Evolutionary conservation across 2,113 vertebrate genomes (phyloP).

Genomic region (Nicator chloris): DNA sequence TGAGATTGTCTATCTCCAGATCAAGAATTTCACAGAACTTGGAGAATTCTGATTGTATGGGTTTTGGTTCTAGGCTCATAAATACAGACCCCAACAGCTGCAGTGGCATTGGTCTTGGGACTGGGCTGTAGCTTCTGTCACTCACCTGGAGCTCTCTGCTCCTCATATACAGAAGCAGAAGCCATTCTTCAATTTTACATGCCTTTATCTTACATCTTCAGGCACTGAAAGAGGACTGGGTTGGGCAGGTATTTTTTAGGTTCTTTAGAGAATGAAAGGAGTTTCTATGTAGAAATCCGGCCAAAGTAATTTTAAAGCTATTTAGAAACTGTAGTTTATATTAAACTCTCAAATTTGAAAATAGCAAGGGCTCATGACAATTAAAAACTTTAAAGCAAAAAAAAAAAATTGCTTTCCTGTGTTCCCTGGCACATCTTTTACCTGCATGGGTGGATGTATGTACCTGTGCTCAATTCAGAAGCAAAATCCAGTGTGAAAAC

Average conservation of each 20-base stretch:
- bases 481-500: neutral
- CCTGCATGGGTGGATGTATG: neutral
- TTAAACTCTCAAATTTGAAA: neutral
- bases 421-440: neutral
- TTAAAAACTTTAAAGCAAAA: neutral
- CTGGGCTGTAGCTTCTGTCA: neutral
- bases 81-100: neutral
- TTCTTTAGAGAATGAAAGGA: neutral
- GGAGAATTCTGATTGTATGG: neutral
- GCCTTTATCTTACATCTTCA: neutral
- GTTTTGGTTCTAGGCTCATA: neutral
- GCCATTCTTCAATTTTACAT: neutral
- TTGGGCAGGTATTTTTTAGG: rapidly evolving
- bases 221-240: neutral
- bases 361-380: neutral
- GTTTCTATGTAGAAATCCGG: neutral
- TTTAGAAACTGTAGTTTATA: neutral
- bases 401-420: neutral
- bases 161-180: neutral
- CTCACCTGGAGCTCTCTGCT: neutral
- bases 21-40: neutral
- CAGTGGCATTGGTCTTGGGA: neutral
- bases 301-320: neutral
- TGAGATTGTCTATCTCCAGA: neutral
- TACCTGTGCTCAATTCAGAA: neutral